Evolutionary conservation across 2,113 vertebrate species (phyloP), one percentile per base, ranked within the genome.

Genomic region (Hypanus sabinus): DNA sequence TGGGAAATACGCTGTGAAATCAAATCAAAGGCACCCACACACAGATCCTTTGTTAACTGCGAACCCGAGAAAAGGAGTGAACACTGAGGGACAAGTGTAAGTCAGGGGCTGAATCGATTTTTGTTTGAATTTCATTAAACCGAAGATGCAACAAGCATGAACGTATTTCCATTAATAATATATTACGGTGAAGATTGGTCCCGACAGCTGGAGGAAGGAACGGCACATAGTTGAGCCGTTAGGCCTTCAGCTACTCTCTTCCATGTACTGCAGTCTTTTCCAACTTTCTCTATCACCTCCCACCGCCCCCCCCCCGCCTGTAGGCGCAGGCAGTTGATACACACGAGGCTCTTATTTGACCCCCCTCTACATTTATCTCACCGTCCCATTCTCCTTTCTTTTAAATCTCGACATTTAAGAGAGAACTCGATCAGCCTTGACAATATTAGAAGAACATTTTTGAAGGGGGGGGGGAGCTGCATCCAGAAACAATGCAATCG

Each of bases 51-150:
- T 90, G 85, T 90, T 90, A 90, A 20, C 85, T 16, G 24, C 46
- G 60, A 27, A 27, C 10, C 46, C 85, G 8, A 68, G 60, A 68
- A n/a, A 27, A 60, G 60, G 85, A 90, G 60, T 65, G 60, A 90
- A 90, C 30, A 30, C 60, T 20, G 60, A 90, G 60, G 85, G 60
- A 90, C 85, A 65, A 65, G n/a, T 90, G 60, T 90, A 90, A 90
- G 85, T 65, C 85, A 65, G 85, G 85, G n/a, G n/a, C 65, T 68
- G 30, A 90, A 90, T 90, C 85, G 85, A 90, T 90, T 90, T 90
- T 90, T 90, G 85, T 90, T 68, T 90, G 60, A 68, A 90, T 90
- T 90, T 90, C 30, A 90, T 90, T 90, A 65, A n/a, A 33, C 85
- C 65, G 85, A 90, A 68, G 60, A 90, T 65, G 85, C 85, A 90